Conservation (phyloP, 2,113 vertebrate genomes). For the Laticauda colubrina region DNA sequence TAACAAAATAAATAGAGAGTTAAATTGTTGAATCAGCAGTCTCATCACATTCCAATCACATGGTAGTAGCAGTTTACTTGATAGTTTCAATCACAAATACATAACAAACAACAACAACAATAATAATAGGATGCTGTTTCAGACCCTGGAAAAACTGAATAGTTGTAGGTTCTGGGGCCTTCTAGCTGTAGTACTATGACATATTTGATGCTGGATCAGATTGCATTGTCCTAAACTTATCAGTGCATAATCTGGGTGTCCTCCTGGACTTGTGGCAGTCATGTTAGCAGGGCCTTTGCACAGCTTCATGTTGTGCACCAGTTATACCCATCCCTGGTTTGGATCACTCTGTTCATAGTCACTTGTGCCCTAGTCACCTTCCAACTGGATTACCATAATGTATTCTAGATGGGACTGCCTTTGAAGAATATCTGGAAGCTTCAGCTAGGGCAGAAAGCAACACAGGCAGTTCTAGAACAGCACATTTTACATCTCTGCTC, state of each 20-base stretch:
- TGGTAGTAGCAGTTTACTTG: neutral
- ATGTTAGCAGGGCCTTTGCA: neutral
- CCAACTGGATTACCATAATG: neutral
- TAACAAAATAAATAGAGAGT: conserved; percentile 36
- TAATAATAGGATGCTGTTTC: neutral
- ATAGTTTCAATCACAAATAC: neutral
- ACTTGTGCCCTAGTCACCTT: neutral
- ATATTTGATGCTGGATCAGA: neutral
- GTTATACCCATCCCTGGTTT: neutral
- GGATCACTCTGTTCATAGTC: neutral
- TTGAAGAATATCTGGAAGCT: neutral
- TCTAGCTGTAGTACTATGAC: neutral
- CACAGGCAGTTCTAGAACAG: neutral
- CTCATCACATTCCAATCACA: neutral
- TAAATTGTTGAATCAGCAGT: conserved; percentile 22
- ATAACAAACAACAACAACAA: neutral
- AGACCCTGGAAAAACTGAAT: neutral
- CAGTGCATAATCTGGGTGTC: neutral
- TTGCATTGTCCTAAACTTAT: neutral
- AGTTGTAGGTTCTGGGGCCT: neutral
- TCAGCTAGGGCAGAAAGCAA: neutral
- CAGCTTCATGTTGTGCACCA: neutral
- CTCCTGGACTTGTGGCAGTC: neutral
- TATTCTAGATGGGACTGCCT: neutral
- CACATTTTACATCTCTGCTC: neutral